Evolutionary conservation across 2,113 vertebrate species (phyloP), one percentile per base, ranked within the genome.

Genomic region (Leptobrachium ailaonicum): DNA sequence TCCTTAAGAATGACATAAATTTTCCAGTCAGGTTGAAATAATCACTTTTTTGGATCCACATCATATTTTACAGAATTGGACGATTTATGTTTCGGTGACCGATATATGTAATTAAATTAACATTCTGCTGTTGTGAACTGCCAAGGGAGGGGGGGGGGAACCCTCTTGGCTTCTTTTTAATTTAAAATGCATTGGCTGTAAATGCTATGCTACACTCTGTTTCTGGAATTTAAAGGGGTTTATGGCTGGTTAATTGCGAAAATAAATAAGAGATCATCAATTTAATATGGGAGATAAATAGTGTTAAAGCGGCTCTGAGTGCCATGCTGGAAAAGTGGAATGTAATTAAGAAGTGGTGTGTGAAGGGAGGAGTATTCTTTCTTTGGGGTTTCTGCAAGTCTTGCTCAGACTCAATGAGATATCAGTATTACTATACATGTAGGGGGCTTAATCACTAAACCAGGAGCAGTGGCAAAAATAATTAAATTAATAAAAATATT

Each of bases 241-340:
- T 78, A 78, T 71, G 54, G 68, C 67, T 50, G 76, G 67, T 78
- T 78, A 78, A 78, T 78, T 78, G 76, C 76, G 47, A 78, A 77
- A 77, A 77, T 77, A 77, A 77, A 78, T 78, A 78, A 32, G 66
- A 70, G 56, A 41, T 60, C 75, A 77, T 77, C 76, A 70, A 70
- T 77, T 77, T 70, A 62, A 32, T 50, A 10, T 11, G 2, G 42
- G 54, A 77, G 76, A 77, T 77, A 77, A 68, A 77, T 77, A 77
- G 66, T 53, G 20, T 77, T 60, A 62, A 77, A 47, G 43, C 67
- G n/a, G 32, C 66, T 68, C 40, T 42, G 47, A 69, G 50, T 47
- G 20, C 13, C 66, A 14, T 43, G 43, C 53, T 12, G 41, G 68
- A 78, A 78, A 78, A 78, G 62, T 63, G 76, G 64, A 68, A 71